Evolutionary conservation across 2,113 vertebrate species (phyloP).

Genomic region (Phycodurus eques): DNA sequence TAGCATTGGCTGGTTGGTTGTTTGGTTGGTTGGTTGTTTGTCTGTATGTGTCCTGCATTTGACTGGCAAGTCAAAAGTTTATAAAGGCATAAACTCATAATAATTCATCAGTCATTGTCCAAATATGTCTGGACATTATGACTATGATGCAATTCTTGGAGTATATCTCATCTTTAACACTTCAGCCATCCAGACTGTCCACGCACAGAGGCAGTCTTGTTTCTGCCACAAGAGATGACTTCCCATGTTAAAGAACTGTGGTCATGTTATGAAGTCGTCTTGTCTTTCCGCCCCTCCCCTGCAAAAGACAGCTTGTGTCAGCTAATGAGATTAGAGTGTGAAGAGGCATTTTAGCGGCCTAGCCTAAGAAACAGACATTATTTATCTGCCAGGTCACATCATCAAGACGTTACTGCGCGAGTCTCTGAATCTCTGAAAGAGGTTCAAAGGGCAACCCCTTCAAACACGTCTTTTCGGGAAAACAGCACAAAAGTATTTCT

Average conservation of each 20-base stretch:
- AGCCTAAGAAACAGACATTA: constrained; percentile 56
- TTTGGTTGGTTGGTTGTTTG: too few relatives aligned
- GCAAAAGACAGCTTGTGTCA: constrained; percentile 65
- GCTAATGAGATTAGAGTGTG: constrained; percentile 73
- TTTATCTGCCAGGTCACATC: constrained; percentile 39
- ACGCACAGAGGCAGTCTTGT: constrained; percentile 4
- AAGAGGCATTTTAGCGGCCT: constrained; percentile 69
- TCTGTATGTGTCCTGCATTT: too few relatives aligned
- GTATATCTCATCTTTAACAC: not conserved
- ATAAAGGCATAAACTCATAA: not conserved
- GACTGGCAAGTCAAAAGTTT: not conserved
- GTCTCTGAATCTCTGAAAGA: not conserved
- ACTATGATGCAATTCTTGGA: not conserved
- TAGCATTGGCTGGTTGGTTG: too few relatives aligned
- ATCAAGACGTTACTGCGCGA: constrained; percentile 13
- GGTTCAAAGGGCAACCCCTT: too few relatives aligned
- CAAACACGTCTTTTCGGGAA: not conserved
- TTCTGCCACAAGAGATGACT: constrained; percentile 46
- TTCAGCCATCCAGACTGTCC: not conserved
- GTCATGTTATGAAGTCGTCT: constrained; percentile 52
- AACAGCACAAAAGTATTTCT: too few relatives aligned
- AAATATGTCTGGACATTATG: not conserved
- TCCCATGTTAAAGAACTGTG: constrained; percentile 39
- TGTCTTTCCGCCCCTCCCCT: constrained; percentile 32
- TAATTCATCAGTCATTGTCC: not conserved